Base-by-base conservation (phyloP, 2,888 invertebrate species). In the Arrhopalites spinosus region DNA sequence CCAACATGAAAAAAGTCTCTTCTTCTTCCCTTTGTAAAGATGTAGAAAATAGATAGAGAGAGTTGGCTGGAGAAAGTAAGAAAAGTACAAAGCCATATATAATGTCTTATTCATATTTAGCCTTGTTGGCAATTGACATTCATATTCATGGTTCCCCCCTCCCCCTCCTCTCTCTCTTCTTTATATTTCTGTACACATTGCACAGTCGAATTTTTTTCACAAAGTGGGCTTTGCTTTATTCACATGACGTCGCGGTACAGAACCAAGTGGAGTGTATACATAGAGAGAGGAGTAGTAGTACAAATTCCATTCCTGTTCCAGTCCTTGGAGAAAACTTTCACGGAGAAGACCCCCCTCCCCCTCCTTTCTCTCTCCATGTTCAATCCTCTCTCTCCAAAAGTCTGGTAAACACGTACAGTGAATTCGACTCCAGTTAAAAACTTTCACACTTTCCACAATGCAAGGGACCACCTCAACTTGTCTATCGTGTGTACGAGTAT, bases 361-460 rank as follows among this genome's bases (percentile, higher is more conserved):
- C 36, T 36, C 50, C 27, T 23, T 20, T 11, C 47, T 63, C 13
- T 59, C 2, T 23, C 25, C 59, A 23, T 23, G 3, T 15, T 23
- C 59, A 13, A 2, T 27, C 59, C 25, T 27, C 27, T 25, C 59
- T 59, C 59, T 1, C 8, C 27, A 23, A 0, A 7, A 23, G 23
- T 15, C 27, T 59, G 27, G 53, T 53, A 53, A 20, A 53, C 20
- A 53, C 53, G 50, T 53, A n/a, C n/a, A 56, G 59, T 27, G 56
- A 70, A 70, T 70, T 70, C 70, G 29, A 56, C 36, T 56, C 56
- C 56, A 56, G 70, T 70, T 70, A 70, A 70, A 70, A 70, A 70
- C 70, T 70, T 70, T 70, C 59, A 50, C 70, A 70, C 70, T 70
- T 70, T 70, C n/a, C 70, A 56, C 70, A 68, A 70, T 70, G 70